Evolutionary conservation across 1,140 invertebrate genomes (phyloP), one percentile per base, ranked within the genome.

Genomic region (Pogonus chalceus): DNA sequence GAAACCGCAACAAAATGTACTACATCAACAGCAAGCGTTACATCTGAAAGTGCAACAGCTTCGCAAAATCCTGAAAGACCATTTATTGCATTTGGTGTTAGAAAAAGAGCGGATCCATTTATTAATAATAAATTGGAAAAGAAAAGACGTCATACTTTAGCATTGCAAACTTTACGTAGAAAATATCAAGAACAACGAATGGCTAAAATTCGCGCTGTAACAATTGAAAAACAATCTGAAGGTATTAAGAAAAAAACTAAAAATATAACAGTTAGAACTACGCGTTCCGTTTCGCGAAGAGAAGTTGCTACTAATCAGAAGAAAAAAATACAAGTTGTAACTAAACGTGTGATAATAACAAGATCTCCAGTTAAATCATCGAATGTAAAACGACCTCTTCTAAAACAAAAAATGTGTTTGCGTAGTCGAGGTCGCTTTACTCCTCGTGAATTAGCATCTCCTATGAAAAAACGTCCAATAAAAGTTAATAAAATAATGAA

Each of bases 151-250:
- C 68, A 70, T 58, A 67, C 72, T 26, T 68, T 74, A 2, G 75
- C 79, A 1, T 70, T 82, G 18, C 76, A 82, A 61, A 78, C 80
- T 2, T 62, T 84, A 2, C 76, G 80, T 57, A 75, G 79, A 51
- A 83, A 84, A 62, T 82, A 83, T 60, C 80, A 82, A 59, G 78
- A 81, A 52, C 80, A 83, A 58, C 71, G 79, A 55, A 67, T 83
- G 26, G 78, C 78, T 1, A 82, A 81, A 58, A 69, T 70, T 23
- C 56, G 68, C 9, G 68, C 68, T 7, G 59, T 68, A 21, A 68
- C 68, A 20, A 69, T 69, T 14, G 69, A 65, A 24, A 69, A 69
- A 59, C 37, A 69, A 18, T 67, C 65, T n/a, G 68, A 70, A 56
- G 47, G 37, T 12, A 43, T 43, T 43, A 70, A 69, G 58, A 61